Percentiles rank a stretch among this genome's conserved stretches.
phyloP scores from a whole-genome alignment of 2,113 vertebrate species.

The Nycticryphes semicollaris region DNA sequence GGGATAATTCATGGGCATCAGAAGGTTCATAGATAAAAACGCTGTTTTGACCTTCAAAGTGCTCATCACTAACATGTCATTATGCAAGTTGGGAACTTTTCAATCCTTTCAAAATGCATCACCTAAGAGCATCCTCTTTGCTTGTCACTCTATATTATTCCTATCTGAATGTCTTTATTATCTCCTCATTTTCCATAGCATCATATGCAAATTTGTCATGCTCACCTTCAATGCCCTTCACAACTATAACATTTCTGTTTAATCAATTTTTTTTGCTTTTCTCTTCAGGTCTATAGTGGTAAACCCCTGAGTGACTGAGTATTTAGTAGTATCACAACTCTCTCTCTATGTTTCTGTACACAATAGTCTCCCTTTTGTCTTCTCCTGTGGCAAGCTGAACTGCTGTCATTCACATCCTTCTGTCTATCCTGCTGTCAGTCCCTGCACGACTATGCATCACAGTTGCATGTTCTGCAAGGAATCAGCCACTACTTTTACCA shows the following conservation, averaged over 20 bases:
- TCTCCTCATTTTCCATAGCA: conserved; percentile 19
- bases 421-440: neutral
- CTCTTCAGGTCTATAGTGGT: neutral
- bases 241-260: conserved; percentile 10
- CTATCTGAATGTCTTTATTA: conserved; percentile 47
- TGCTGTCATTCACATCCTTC: neutral
- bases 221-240: neutral
- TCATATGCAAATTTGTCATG: conserved; percentile 25
- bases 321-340: neutral
- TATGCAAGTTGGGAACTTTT: conserved; percentile 40
- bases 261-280: conserved; percentile 22
- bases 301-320: neutral
- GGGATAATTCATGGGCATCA: conserved; percentile 9
- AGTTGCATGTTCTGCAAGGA: neutral
- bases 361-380: neutral
- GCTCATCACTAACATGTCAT: conserved; percentile 15
- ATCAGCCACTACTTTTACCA: neutral
- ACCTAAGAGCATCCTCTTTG: conserved; percentile 39
- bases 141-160: conserved; percentile 49
- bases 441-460: neutral
- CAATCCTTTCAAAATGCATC: conserved; percentile 35
- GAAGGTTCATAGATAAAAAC: conserved; percentile 38
- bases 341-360: neutral
- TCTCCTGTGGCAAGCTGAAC: neutral
- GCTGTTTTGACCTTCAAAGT: conserved; percentile 42